These are phyloP conservation scores for Eupithecia dodoneata DNA, from an alignment of 2,888 invertebrate genomes.

Conservation along the genomic window DNA sequence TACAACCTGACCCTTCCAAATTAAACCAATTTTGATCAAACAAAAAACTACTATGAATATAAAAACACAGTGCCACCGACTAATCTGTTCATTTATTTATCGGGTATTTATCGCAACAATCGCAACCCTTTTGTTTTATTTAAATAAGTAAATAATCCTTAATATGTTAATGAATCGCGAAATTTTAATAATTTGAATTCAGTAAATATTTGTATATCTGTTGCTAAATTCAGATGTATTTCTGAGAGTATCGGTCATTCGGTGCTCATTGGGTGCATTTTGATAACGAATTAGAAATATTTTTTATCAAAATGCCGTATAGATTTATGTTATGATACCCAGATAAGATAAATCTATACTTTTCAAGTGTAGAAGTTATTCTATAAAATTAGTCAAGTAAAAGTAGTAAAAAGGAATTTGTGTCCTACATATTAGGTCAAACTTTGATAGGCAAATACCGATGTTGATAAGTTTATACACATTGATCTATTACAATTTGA, in stretches of 20 bases:
- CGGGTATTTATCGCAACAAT: too few relatives aligned
- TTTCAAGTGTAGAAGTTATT: neutral
- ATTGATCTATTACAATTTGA: neutral
- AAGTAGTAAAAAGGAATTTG: neutral
- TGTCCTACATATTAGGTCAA: neutral
- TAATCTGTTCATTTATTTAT: neutral
- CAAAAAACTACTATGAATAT: constrained; percentile 28
- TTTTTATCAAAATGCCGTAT: neutral
- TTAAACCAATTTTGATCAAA: constrained; percentile 49
- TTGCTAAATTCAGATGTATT: neutral
- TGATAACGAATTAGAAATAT: too few relatives aligned
- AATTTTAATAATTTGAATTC: neutral
- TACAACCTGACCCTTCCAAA: constrained; percentile 47
- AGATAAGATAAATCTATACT: too few relatives aligned
- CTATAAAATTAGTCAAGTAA: neutral
- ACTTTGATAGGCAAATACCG: neutral
- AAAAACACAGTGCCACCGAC: constrained; percentile 13
- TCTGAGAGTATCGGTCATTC: too few relatives aligned
- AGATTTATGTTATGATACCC: too few relatives aligned
- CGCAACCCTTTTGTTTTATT: too few relatives aligned
- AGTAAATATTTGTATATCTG: neutral
- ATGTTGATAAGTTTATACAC: neutral
- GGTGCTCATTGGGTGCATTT: too few relatives aligned
- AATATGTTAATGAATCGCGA: too few relatives aligned
- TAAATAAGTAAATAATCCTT: too few relatives aligned